Conservation (phyloP, 1,140 invertebrate genomes). For the Oreohelix idahoensis region DNA sequence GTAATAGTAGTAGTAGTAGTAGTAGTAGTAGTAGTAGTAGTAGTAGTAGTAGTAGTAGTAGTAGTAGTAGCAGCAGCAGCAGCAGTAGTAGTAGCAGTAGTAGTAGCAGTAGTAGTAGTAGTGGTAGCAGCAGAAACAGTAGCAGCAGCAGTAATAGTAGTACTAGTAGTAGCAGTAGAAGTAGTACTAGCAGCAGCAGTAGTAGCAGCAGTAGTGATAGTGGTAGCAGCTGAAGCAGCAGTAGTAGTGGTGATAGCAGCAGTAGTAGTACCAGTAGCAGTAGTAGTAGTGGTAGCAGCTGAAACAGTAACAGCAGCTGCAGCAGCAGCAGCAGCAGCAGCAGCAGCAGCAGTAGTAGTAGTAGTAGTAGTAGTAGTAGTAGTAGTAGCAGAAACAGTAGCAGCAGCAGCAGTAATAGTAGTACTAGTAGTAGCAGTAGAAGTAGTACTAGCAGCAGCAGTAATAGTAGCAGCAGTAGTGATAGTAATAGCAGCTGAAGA, state of each 20-base stretch:
- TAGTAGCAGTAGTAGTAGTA: slow-evolving; percentile 1
- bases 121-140: too few species aligned
- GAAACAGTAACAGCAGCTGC: too few species aligned
- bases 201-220: slow-evolving; percentile 8
- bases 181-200: not conserved
- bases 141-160: too few species aligned
- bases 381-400: too few species aligned
- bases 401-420: not conserved
- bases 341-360: not conserved
- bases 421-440: not conserved
- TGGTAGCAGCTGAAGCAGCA: not conserved
- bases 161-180: too few species aligned
- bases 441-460: not conserved
- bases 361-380: not conserved
- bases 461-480: too few species aligned
- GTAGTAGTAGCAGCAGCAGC: too few species aligned
- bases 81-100: not conserved
- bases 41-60: too few species aligned
- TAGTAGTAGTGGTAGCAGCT: not conserved
- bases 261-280: slow-evolving; percentile 19
- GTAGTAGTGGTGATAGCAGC: not conserved
- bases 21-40: too few species aligned
- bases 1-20: too few species aligned
- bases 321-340: not conserved
- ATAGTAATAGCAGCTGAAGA: too few species aligned